These are phyloP conservation scores for Periplaneta americana DNA, from an alignment of 1,140 invertebrate species.

Conservation along the genomic window DNA sequence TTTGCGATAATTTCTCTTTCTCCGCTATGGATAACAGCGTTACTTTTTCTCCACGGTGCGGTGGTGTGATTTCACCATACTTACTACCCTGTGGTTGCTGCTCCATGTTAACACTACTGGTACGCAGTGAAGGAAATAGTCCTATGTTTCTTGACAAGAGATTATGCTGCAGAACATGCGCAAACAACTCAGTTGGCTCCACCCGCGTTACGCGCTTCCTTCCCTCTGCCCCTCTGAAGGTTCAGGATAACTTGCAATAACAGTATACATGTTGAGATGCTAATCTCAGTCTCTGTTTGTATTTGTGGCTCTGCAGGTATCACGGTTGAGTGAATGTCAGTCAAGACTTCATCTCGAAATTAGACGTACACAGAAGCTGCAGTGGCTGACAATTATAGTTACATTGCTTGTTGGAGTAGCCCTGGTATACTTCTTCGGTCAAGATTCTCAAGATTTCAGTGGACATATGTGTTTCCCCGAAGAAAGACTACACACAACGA, in stretches of 20 bases:
- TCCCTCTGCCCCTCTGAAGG: too few species aligned
- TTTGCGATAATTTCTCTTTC: too few species aligned
- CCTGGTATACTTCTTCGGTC: slow-evolving; percentile 22
- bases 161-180: too few species aligned
- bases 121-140: too few species aligned
- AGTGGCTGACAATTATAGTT: slow-evolving; percentile 33
- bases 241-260: background rate
- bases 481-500: background rate
- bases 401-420: slow-evolving; percentile 31
- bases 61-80: too few species aligned
- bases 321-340: slow-evolving; percentile 33
- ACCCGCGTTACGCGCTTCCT: too few species aligned
- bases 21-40: too few species aligned
- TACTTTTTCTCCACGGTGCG: too few species aligned
- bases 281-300: background rate
- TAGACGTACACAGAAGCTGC: slow-evolving; percentile 30
- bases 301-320: slow-evolving; percentile 30
- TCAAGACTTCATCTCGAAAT: slow-evolving; percentile 32
- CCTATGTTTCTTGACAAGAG: too few species aligned
- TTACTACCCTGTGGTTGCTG: too few species aligned
- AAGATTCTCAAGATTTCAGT: background rate
- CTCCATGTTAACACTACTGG: too few species aligned
- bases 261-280: background rate
- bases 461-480: background rate
- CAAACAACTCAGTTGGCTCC: too few species aligned